A percentile compares a stretch with the other conserved stretches of the same genome.
Conservation (phyloP, 2,888 invertebrate genomes). For the Oithona nana region DNA sequence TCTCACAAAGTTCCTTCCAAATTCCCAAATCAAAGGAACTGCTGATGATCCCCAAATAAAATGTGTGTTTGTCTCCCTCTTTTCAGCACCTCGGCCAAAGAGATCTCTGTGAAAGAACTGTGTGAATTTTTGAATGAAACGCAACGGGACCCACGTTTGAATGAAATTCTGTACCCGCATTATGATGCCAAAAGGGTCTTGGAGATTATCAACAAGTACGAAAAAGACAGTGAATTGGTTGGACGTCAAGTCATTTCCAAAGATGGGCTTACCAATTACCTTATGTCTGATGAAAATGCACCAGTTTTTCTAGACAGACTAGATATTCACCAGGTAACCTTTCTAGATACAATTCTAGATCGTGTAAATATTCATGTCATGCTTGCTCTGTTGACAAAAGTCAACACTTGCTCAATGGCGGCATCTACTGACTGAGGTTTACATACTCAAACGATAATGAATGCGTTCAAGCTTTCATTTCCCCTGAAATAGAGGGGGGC, state of each 20-base stretch:
- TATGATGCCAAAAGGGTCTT: conserved; percentile 86
- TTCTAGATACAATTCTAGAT: too few species aligned
- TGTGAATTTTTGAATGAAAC: conserved; percentile 88
- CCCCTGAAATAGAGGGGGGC: too few species aligned
- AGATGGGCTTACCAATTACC: conserved; percentile 89
- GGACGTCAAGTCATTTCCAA: conserved; percentile 43
- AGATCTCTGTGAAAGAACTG: neutral
- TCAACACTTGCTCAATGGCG: too few species aligned
- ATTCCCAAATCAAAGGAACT: too few species aligned
- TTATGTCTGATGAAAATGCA: conserved; percentile 99
- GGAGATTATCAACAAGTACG: conserved; percentile 84
- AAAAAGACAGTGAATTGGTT: conserved; percentile 47
- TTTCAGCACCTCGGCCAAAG: neutral
- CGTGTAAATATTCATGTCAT: too few species aligned
- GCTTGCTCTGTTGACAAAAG: too few species aligned
- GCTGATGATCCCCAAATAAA: too few species aligned
- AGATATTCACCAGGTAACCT: conserved; percentile 76
- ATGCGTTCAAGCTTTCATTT: too few species aligned
- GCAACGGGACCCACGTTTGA: conserved; percentile 88
- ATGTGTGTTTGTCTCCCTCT: too few species aligned
- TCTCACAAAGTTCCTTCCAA: neutral
- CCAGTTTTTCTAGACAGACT: conserved; percentile 96
- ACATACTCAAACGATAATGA: too few species aligned
- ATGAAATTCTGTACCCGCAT: conserved; percentile 93
- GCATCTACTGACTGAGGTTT: too few species aligned